Evolutionary conservation across 2,113 vertebrate species (phyloP), one percentile per base, ranked within the genome.

Genomic region (Dolichallabes microphthalmus): DNA sequence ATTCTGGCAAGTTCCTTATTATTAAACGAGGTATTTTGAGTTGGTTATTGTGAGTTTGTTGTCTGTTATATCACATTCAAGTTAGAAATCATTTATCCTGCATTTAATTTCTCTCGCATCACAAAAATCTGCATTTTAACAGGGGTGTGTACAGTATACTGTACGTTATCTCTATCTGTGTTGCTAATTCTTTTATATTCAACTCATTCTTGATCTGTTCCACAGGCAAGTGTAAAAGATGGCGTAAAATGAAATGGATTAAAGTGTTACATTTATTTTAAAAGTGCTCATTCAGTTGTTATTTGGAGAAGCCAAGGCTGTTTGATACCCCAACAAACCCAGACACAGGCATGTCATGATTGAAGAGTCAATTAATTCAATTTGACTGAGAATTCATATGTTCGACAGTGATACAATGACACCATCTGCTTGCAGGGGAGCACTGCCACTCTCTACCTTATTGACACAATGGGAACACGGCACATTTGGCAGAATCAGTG

Each of bases 391-490:
- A 85, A 89, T 83, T 82, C 78, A 85, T 89, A 86, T 84, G 45
- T 82, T 79, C 88, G 87, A 92, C 81, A 89, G 88, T 89, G 88
- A 89, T 88, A 88, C 89, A 90, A 92, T 90, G 90, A 92, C 83
- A 91, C 92, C 93, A 94, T 94, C 92, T 94, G 92, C 87, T 91
- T 88, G 53, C 83, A 85, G 63, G 87, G 88, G 85, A 85, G 86
- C 75, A 86, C 88, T 90, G 84, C 82, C 82, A 75, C 79, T 75
- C 71, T 86, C 68, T 76, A 86, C 76, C 83, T 61, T 85, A 84
- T 84, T 91, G 86, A 86, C 82, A 90, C 86, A 88, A 85, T 75
- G 84, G 83, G 75, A 85, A 86, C 75, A 76, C 80, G 64, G 79
- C 86, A 80, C 84, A 85, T 80, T 87, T 84, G 66, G 71, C 83